These are phyloP conservation scores for Agraylea sexmaculata DNA, from an alignment of 1,140 invertebrate genomes.

Conservation along the genomic window DNA sequence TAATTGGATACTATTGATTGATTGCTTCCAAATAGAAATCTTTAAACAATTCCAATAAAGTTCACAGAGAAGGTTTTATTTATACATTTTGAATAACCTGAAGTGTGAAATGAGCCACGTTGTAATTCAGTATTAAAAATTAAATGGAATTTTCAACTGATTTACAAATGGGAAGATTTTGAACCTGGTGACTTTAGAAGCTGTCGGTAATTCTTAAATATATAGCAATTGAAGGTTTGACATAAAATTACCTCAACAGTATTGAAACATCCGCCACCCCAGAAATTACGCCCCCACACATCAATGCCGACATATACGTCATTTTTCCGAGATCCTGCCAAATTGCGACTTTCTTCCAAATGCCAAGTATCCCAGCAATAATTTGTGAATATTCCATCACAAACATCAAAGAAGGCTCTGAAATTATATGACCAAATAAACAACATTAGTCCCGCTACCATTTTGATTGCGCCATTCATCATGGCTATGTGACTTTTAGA, in stretches of 20 bases:
- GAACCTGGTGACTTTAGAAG: background rate
- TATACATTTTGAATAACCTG: too few species aligned
- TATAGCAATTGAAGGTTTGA: background rate
- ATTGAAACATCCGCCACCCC: slow-evolving; percentile 78
- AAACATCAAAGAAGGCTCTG: slow-evolving; percentile 74
- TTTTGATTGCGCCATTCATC: too few species aligned
- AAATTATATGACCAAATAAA: too few species aligned
- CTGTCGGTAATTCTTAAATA: background rate
- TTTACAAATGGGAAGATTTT: background rate
- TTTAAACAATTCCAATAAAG: too few species aligned
- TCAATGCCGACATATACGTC: slow-evolving; percentile 92
- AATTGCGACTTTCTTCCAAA: slow-evolving; percentile 38
- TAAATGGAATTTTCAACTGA: slow-evolving; percentile 1
- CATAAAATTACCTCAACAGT: slow-evolving; percentile 47
- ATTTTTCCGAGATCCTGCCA: slow-evolving; percentile 39
- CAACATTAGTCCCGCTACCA: too few species aligned
- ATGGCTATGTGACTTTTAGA: too few species aligned
- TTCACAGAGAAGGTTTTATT: too few species aligned
- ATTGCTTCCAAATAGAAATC: too few species aligned
- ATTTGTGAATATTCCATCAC: slow-evolving; percentile 93
- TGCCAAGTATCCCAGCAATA: slow-evolving; percentile 75
- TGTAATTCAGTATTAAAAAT: too few species aligned
- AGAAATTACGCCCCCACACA: slow-evolving; percentile 85
- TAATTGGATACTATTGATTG: too few species aligned
- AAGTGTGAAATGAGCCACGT: too few species aligned